These are phyloP conservation scores for Eristalis intricaria DNA, from an alignment of 2,888 invertebrate genomes.

Conservation along the genomic window DNA sequence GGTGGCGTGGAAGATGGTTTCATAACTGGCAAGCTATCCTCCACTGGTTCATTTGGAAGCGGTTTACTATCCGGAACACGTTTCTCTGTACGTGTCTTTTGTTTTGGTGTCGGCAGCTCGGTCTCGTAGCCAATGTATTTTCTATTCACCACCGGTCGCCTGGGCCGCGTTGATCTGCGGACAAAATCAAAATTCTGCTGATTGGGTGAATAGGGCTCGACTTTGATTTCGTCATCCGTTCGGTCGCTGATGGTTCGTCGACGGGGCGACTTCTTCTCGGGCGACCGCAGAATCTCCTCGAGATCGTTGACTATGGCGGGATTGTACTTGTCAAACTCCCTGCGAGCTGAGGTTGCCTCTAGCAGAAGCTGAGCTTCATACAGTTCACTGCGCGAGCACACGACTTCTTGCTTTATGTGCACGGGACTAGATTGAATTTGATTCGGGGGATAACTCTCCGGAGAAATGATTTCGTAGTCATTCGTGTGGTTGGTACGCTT, in stretches of 20 bases:
- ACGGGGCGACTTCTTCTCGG: conserved; percentile 78
- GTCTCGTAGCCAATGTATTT: conserved; percentile 76
- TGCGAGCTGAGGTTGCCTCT: conserved; percentile 77
- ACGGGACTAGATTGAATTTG: conserved; percentile 79
- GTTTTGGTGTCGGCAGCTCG: conserved; percentile 52
- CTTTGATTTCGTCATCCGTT: conserved; percentile 62
- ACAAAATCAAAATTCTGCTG: conserved; percentile 52
- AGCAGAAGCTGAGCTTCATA: conserved; percentile 79
- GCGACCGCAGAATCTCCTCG: conserved; percentile 80
- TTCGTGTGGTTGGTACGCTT: conserved; percentile 75
- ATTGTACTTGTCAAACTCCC: conserved; percentile 79
- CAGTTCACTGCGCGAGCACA: conserved; percentile 74
- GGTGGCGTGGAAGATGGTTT: conserved; percentile 26
- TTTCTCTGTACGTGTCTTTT: conserved; percentile 38
- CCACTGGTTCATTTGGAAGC: conserved; percentile 14
- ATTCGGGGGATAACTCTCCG: conserved; percentile 78
- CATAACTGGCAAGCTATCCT: neutral
- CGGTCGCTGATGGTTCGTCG: conserved; percentile 78
- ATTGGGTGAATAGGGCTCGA: conserved; percentile 43
- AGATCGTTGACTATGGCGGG: conserved; percentile 80
- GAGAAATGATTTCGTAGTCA: conserved; percentile 79
- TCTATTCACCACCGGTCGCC: conserved; percentile 72
- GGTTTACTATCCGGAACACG: conserved; percentile 13
- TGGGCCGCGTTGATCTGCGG: conserved; percentile 44
- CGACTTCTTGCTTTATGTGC: conserved; percentile 75